Evolutionary conservation across 2,113 vertebrate species (phyloP).

Genomic region (Paratilapia polleni): DNA sequence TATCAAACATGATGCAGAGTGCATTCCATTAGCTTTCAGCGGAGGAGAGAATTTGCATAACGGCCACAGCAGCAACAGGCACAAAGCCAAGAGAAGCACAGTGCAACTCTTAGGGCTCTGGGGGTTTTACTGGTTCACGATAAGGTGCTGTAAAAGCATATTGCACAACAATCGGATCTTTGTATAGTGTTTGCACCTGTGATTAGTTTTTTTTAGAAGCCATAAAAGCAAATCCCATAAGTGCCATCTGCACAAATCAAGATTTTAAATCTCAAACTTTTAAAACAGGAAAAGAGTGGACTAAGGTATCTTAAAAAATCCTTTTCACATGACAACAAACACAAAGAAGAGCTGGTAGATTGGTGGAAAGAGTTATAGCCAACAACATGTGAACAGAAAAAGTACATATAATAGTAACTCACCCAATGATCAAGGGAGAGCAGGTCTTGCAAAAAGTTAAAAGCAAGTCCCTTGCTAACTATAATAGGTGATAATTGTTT

Average conservation of each 20-base stretch:
- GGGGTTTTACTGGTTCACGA: conserved; percentile 17
- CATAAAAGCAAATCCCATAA: background rate
- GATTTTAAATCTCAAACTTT: background rate
- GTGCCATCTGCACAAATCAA: conserved; percentile 16
- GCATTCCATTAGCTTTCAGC: conserved; percentile 54
- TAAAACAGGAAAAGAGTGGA: background rate
- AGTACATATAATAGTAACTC: background rate
- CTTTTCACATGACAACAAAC: background rate
- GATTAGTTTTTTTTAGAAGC: conserved; percentile 8
- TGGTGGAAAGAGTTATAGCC: no score
- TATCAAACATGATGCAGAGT: conserved; percentile 13
- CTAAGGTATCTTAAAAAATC: background rate
- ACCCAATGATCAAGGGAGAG: background rate
- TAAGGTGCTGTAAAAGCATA: conserved; percentile 48
- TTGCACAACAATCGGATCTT: conserved; percentile 47
- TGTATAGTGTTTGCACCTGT: conserved; percentile 30
- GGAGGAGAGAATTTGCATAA: conserved; percentile 79
- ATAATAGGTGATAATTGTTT: background rate
- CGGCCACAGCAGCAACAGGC: conserved; percentile 59
- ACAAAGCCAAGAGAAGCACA: conserved; percentile 48
- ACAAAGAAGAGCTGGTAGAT: background rate
- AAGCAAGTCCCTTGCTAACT: background rate
- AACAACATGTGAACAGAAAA: background rate
- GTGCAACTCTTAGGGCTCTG: conserved; percentile 22
- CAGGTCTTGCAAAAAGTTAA: background rate